A percentile compares a stretch with the other conserved stretches of the same genome.
Conservation (phyloP, 2,797 vertebrate genomes). For the Columba guinea region DNA sequence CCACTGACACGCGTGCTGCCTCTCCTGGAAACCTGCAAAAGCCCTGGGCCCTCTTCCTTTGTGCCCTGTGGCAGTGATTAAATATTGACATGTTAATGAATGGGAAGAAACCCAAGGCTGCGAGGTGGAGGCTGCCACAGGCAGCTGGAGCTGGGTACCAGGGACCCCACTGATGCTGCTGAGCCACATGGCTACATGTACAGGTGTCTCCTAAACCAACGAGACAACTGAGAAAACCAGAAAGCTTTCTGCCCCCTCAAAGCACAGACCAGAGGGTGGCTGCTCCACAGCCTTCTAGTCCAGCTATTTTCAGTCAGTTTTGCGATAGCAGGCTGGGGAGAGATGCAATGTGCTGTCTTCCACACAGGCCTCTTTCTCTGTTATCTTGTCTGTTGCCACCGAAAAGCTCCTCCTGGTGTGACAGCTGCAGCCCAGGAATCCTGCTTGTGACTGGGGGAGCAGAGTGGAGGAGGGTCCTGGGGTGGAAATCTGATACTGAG, state of each 20-base stretch:
- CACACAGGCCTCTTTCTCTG: background rate
- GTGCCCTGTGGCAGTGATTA: background rate
- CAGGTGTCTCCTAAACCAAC: background rate
- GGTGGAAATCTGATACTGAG: background rate
- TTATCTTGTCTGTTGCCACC: background rate
- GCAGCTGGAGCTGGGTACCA: background rate
- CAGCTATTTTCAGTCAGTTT: background rate
- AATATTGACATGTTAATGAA: background rate
- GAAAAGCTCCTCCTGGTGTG: background rate
- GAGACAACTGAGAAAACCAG: background rate
- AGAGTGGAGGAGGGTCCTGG: background rate
- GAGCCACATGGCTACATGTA: background rate
- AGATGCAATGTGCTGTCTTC: background rate
- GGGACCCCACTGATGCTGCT: background rate
- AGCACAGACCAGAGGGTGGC: accelerated
- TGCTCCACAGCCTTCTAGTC: background rate
- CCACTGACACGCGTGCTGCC: background rate
- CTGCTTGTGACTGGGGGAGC: background rate
- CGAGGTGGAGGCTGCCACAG: background rate
- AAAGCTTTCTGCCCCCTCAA: background rate
- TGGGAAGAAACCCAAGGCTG: background rate
- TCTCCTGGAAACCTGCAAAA: background rate
- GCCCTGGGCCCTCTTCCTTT: background rate
- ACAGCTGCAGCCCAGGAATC: background rate
- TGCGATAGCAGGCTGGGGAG: background rate